A percentile compares a stretch with the other conserved stretches of the same genome.
Conservation (phyloP, 2,113 vertebrate genomes). For the Catagonus wagneri region DNA sequence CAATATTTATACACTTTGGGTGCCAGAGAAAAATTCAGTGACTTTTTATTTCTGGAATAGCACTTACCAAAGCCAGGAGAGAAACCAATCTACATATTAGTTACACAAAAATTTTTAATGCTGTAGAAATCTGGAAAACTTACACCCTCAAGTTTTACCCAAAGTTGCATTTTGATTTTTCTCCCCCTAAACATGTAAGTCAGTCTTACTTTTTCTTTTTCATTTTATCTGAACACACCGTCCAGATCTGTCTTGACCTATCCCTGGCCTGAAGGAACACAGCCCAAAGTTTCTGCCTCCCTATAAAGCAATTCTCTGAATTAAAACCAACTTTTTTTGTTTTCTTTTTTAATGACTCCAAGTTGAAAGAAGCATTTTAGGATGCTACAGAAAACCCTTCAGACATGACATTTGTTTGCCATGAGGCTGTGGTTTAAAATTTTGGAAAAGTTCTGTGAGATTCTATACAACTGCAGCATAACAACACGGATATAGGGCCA, state of each 20-base stretch:
- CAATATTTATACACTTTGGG: neutral
- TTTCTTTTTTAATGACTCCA: constrained; percentile 48
- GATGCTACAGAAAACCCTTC: constrained; percentile 11
- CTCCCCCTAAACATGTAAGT: neutral
- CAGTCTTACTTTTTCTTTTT: constrained; percentile 53
- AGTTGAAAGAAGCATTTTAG: constrained; percentile 29
- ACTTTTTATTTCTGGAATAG: neutral
- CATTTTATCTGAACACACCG: constrained; percentile 43
- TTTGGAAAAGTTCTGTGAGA: neutral
- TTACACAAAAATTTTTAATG: neutral
- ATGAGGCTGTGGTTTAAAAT: neutral
- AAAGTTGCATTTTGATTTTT: constrained; percentile 31
- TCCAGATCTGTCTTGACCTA: constrained; percentile 60
- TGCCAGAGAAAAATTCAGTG: neutral
- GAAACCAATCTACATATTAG: constrained; percentile 7
- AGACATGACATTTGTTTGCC: neutral
- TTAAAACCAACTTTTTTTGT: constrained; percentile 30
- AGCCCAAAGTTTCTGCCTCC: constrained; percentile 55
- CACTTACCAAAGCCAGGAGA: neutral
- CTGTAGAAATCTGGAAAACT: constrained; percentile 33
- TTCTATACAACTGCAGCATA: neutral
- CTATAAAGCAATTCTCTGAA: constrained; percentile 66
- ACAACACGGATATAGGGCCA: neutral
- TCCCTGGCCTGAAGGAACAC: neutral
- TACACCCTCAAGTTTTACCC: constrained; percentile 1